Base-by-base conservation (phyloP, 2,113 vertebrate genomes). In the Oreochromis spilurus region DNA sequence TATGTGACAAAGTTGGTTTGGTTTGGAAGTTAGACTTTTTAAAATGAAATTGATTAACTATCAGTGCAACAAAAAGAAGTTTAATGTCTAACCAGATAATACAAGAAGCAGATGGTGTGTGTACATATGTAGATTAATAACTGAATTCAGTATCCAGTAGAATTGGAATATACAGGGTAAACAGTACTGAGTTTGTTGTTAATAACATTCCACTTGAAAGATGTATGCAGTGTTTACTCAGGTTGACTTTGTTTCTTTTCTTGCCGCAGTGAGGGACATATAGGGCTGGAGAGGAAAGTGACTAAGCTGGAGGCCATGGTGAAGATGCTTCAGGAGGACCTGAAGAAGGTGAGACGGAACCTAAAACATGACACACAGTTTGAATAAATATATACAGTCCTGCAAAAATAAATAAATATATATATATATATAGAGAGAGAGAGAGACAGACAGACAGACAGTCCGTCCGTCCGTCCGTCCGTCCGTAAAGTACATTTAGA, bases 291-390 rank as follows among this genome's bases (percentile, higher is more conserved):
- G 93, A 97, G 97, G 85, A 99, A 99, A 94, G 98, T 99, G 92
- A 98, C 97, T 86, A 98, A 99, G 72, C 95, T 99, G 89, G 99
- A 99, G 94, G 96, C 97, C 50, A 97, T 99, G 97, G 97, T 99
- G 93, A 99, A 99, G 96, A 97, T 99, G 97, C 96, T 99, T 72
- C 98, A 98, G 84, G 98, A 99, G 34, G 97, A 99, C 87, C 89
- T 99, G 91, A 98, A 99, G 95, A 99, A 99, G 98, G 99, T 99
- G 95, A 48, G 91, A 65, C 8, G 9, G 11, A 40, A 67, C 21
- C 14, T 17, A 29, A 86, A 53, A 5, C 31, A 75, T 17, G 34
- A 83, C 65, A 50, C 10, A 31, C 45, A 75, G 21, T 43, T 12
- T 7, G 36, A 7, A 40, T 26, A 48, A 45, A 80, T 60, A 12